Conservation (phyloP, 2,888 invertebrate species). For the Zaprionus lineosus region DNA sequence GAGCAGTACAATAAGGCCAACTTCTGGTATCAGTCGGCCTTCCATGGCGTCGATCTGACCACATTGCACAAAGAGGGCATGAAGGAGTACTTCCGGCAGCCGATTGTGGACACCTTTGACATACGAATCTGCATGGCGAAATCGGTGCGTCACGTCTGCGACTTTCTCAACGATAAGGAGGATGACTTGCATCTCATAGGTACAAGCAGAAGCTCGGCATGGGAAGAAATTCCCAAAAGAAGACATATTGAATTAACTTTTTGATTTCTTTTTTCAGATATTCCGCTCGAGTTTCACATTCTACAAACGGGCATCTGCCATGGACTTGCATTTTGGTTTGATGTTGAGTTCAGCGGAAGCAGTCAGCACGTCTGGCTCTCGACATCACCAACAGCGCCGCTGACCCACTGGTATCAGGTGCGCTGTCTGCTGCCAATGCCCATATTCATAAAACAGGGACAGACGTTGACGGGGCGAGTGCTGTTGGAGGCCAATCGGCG, state of each 20-base stretch:
- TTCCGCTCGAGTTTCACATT: conserved; percentile 96
- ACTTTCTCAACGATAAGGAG: conserved; percentile 96
- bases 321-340: conserved; percentile 99
- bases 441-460: conserved; percentile 96
- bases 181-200: conserved; percentile 95
- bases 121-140: conserved; percentile 98
- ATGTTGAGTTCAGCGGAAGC: conserved; percentile 96
- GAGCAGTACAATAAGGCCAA: conserved; percentile 99
- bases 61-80: conserved; percentile 95
- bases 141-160: conserved; percentile 95
- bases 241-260: too few relatives aligned
- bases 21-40: conserved; percentile 99
- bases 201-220: too few relatives aligned
- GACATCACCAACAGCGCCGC: conserved; percentile 97
- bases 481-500: conserved; percentile 95
- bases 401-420: conserved; percentile 99
- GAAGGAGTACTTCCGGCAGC: conserved; percentile 98
- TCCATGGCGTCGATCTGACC: conserved; percentile 98
- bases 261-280: conserved; percentile 85
- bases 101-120: conserved; percentile 99
- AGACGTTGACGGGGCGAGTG: conserved; percentile 93
- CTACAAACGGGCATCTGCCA: conserved; percentile 97
- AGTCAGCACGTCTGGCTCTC: conserved; percentile 97
- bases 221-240: too few relatives aligned
- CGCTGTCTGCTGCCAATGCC: conserved; percentile 97